Conservation (phyloP, 2,113 vertebrate genomes). For the Lophotis ruficrista region DNA sequence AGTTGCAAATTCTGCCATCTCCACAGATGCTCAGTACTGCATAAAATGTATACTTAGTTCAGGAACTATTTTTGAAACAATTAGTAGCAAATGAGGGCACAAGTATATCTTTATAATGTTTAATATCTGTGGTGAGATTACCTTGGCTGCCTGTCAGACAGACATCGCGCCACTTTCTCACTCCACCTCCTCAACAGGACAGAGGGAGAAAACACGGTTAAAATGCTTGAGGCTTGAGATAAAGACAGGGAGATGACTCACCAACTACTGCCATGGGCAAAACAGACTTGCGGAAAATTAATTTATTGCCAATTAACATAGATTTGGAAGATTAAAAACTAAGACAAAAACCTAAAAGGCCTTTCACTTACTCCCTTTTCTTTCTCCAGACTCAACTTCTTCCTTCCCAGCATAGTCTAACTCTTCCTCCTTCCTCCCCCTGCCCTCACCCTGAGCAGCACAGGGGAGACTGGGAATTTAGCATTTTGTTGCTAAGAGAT, state of each 20-base stretch:
- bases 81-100: neutral
- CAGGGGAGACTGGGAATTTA: neutral
- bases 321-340: neutral
- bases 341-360: neutral
- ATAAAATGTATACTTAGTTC: neutral
- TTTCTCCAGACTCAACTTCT: neutral
- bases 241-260: neutral
- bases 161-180: accelerated
- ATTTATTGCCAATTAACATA: neutral
- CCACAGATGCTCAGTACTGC: neutral
- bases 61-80: neutral
- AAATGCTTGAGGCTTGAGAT: neutral
- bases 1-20: neutral
- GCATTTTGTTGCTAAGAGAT: neutral
- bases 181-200: neutral
- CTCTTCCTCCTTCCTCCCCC: neutral
- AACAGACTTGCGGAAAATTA: neutral
- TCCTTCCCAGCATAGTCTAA: neutral
- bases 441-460: neutral
- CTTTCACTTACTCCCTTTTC: neutral
- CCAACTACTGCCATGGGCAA: neutral
- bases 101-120: neutral
- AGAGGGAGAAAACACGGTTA: neutral
- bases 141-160: neutral
- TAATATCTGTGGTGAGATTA: neutral